Evolutionary conservation across 1,140 invertebrate species (phyloP), one percentile per base, ranked within the genome.

Genomic region (Subanguina moxae): DNA sequence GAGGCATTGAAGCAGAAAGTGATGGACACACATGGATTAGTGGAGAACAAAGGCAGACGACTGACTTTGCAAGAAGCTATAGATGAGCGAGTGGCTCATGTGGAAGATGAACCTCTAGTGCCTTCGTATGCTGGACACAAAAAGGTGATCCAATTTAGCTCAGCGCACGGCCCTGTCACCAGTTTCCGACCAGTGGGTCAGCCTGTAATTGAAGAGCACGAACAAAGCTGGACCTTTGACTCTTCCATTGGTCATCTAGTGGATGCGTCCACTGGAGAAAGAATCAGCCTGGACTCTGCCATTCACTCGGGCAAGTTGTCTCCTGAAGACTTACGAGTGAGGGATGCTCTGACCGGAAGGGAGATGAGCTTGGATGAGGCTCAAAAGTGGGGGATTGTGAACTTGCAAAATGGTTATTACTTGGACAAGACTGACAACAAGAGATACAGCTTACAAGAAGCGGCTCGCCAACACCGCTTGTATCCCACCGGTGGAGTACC

Each of bases 1-100:
- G 88, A 95, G 84, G 93, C 92, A 1, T 86, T 95, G 0, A 86
- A 90, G 68, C 86, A 89, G 73, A 91, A 91, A 48, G 86, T 94
- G 62, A 82, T 97, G 67, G 91, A 95, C 1, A 84, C 89, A 0
- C 88, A 88, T 71, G 90, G 91, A 78, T 87, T 90, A 65, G 84
- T 94, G 32, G 86, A 94, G 75, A 91, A 92, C 38, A 80, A 62
- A 15, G 90, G 88, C 46, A 88, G 88, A 78, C 90, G 89, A 82
- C 82, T 94, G 38, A 89, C 90, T 23, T 84, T 94, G 21, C 85
- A 88, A 67, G 87, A 90, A 80, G 93, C 93, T 1, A 89, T 94
- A 70, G 86, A 88, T 46, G 87, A 85, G 65, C 89, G 89, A 42
- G 84, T 90, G 32, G 86, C 95, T 38, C 77, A 84, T 65, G 75